A percentile compares a stretch with the other conserved stretches of the same genome.
These are phyloP conservation scores for Leuciscus idus DNA, from an alignment of 2,113 vertebrate genomes.

Conservation along the genomic window DNA sequence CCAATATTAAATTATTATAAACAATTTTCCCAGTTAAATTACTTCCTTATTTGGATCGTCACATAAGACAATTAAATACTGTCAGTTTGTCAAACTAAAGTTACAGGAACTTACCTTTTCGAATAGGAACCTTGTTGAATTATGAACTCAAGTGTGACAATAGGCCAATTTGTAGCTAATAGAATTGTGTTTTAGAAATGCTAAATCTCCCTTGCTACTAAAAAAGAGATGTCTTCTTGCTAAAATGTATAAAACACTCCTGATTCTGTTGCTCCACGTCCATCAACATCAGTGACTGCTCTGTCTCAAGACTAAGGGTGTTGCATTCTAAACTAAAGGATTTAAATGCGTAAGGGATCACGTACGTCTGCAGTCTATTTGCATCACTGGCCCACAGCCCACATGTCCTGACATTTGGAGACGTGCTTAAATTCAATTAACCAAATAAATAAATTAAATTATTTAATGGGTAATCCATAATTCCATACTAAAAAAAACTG, in stretches of 20 bases:
- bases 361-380: conserved; percentile 65
- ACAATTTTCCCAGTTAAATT: not conserved
- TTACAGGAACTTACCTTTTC: conserved; percentile 21
- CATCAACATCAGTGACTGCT: not conserved
- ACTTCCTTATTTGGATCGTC: not conserved
- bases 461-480: not conserved
- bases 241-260: not conserved
- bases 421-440: not conserved
- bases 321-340: conserved; percentile 33
- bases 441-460: not conserved
- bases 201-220: not conserved
- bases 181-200: not conserved
- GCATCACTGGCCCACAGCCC: conserved; percentile 68
- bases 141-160: not conserved
- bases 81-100: not conserved
- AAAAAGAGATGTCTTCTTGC: not conserved
- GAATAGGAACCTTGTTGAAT: not conserved
- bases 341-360: conserved; percentile 33
- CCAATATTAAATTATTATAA: not conserved
- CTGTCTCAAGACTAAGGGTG: not conserved
- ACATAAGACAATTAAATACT: not conserved
- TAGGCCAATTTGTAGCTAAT: not conserved
- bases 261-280: not conserved
- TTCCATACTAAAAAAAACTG: not conserved
- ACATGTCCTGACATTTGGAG: not conserved